Base-by-base conservation (phyloP, 2,797 vertebrate species). In the Vultur gryphus region DNA sequence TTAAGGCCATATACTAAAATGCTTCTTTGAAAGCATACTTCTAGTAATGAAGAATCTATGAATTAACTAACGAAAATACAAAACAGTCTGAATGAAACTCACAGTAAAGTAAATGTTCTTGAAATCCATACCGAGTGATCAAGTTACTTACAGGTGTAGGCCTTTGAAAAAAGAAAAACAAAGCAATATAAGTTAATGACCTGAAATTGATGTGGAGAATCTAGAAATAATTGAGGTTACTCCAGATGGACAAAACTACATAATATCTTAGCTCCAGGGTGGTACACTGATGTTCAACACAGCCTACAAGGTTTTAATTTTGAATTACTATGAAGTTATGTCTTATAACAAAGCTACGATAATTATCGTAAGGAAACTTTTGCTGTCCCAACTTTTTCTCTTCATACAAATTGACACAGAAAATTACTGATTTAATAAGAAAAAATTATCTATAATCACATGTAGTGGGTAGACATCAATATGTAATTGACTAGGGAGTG, bases 31-130 rank as follows among this genome's bases (percentile, higher is more conserved):
- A 88, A 87, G 55, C 8, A 72, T 15, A 57, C 21, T 75, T 51
- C 43, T 23, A 77, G 52, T 52, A 84, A 71, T 3, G 19, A 78
- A 83, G 41, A 87, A 84, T 35, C 29, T 79, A 48, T 25, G 20
- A 51, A 72, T 65, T 94, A 89, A 89, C 44, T 83, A 93, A 69
- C 14, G 73, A 52, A 80, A 46, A 25, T 19, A 73, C 29, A 41
- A 87, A 75, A 55, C 28, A 80, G 58, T 93, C 73, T 89, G 91
- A 97, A 95, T 16, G 62, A 94, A 98, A 98, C 99, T 99, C 98
- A 99, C 99, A 99, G 96, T 99, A 99, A 87, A 99, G 98, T 73
- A 99, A 98, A 97, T 99, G 99, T 76, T 99, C 99, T 90, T 99
- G 99, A 97, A 99, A 99, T 95, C 99, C 99, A 77, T 99, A 99